Conservation (phyloP, 1,140 invertebrate genomes). For the Brachionus manjavacas region DNA sequence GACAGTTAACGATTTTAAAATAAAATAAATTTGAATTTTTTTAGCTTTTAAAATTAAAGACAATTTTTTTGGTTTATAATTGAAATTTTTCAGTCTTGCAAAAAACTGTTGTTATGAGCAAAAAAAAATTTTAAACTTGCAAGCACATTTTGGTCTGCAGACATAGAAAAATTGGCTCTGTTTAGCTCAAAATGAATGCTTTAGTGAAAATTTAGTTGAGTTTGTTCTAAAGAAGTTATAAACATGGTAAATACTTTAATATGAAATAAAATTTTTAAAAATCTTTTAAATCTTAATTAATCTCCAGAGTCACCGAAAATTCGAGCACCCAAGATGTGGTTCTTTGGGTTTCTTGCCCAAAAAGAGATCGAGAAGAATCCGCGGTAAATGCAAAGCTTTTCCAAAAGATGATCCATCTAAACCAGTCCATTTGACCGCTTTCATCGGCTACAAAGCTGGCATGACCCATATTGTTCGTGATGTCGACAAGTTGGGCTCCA, state of each 20-base stretch:
- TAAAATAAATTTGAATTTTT: no score
- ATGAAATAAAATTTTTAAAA: background rate
- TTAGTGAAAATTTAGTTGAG: background rate
- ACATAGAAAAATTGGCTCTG: background rate
- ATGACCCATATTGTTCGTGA: conserved; percentile 99
- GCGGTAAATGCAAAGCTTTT: conserved; percentile 98
- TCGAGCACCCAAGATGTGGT: conserved; percentile 96
- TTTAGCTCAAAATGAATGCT: background rate
- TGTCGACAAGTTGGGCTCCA: conserved; percentile 96
- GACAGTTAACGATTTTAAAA: no score
- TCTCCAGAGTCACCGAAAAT: conserved; percentile 77
- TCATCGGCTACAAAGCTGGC: conserved; percentile 96
- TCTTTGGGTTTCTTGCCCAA: conserved; percentile 99
- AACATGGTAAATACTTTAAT: conserved; percentile 23
- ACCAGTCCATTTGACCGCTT: conserved; percentile 94
- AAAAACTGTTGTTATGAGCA: background rate
- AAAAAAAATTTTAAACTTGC: background rate
- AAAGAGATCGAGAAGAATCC: conserved; percentile 86
- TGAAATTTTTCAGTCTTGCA: background rate
- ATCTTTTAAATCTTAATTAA: conserved; percentile 28
- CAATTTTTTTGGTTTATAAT: background rate
- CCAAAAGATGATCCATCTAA: conserved; percentile 95
- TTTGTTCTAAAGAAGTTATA: background rate
- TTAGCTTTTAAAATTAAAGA: background rate
- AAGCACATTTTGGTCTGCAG: conserved; percentile 25